Base-by-base conservation (phyloP, 2,113 vertebrate species). In the Anarhynchus alexandrinus region DNA sequence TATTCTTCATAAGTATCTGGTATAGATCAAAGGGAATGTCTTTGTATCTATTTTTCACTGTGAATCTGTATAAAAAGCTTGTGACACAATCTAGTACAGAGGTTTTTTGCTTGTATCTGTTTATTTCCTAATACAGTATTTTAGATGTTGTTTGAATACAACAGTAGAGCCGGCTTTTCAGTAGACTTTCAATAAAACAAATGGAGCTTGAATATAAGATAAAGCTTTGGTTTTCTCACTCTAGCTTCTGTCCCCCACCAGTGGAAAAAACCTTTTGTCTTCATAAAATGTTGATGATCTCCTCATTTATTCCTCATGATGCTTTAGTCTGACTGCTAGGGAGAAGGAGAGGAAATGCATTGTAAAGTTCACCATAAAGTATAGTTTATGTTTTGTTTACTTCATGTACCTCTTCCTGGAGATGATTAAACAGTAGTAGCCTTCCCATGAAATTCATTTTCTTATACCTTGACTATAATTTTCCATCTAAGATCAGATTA, bases 121-220 rank as follows among this genome's bases (percentile, higher is more conserved):
- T 98, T 92, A 94, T 97, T 98, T 97, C 61, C 87, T 90, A 90
- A 51, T 62, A 38, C 10, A 72, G 2, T 97, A 76, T 95, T 96
- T 96, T 90, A 90, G 57, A 36, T 55, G 7, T 4, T 90, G 32
- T 78, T 94, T 88, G 67, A 98, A 88, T 94, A 93, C 78, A 97
- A 47, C 43, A 88, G 23, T 59, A 93, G 69, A 88, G 17, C 49
- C 22, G 23, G 22, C 12, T 65, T 96, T 90, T 42, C 54, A 65
- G 1, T 32, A 67, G 57, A 29, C 12, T 90, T 87, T 32, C 43
- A 86, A 12, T 71, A 61, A 51, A 84, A 52, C 23, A 78, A 14
- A 15, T 1, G 40, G 34, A 51, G 9, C 45, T 73, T 27, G 32
- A 55, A 8, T 69, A 30, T 34, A 55, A 8, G 10, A 47, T 12